phyloP scores from a whole-genome alignment of 2,113 vertebrate genomes.

The Mesembrinibis cayennensis region DNA sequence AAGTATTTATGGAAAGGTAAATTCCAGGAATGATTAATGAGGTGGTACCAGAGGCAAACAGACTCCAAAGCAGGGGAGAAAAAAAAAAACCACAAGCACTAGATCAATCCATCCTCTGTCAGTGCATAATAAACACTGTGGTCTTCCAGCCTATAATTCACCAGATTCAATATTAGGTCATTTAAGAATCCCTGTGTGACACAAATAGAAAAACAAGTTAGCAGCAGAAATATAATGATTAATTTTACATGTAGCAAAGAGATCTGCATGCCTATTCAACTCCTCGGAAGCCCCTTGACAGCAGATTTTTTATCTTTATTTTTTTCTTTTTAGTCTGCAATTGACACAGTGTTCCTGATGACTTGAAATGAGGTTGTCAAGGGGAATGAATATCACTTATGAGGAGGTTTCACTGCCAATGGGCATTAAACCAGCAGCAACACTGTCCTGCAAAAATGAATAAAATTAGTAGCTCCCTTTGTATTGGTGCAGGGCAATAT shows the following conservation, averaged over 20 bases:
- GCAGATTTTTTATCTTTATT: neutral
- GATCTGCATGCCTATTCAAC: neutral
- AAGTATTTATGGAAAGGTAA: constrained; percentile 30
- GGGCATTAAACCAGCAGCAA: neutral
- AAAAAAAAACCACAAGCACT: neutral
- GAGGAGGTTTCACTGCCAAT: neutral
- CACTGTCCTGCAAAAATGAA: neutral
- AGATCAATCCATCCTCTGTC: constrained; percentile 21
- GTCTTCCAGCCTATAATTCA: neutral
- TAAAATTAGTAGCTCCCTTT: neutral
- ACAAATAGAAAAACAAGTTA: constrained; percentile 24
- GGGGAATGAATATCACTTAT: neutral
- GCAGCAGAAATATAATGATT: constrained; percentile 25
- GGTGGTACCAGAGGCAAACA: neutral
- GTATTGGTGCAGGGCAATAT: neutral
- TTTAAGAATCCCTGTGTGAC: constrained; percentile 39
- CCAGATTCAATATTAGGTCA: constrained; percentile 26
- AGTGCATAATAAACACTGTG: neutral
- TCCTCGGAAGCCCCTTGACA: neutral
- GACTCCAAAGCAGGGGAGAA: neutral
- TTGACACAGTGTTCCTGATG: neutral
- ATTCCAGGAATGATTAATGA: constrained; percentile 11
- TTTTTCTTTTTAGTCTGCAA: neutral
- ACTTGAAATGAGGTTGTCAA: neutral
- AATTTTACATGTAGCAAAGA: constrained; percentile 27